These are phyloP conservation scores for Hapalemur alaotrensis DNA, from an alignment of 2,797 vertebrate species.

Conservation along the genomic window DNA sequence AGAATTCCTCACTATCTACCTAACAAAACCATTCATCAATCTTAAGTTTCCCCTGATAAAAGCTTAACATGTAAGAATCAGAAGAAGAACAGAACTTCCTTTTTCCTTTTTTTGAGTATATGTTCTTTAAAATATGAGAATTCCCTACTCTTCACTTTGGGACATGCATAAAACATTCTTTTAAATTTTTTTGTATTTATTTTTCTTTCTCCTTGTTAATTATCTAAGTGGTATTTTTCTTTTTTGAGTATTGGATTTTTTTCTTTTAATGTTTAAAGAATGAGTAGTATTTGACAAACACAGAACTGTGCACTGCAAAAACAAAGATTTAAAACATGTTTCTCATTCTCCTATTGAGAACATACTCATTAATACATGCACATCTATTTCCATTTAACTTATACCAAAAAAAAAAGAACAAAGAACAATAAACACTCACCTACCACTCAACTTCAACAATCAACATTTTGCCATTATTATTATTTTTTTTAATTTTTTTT, in stretches of 20 bases:
- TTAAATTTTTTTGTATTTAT: background rate
- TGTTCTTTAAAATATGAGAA: conserved; percentile 13
- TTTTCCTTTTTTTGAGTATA: conserved; percentile 36
- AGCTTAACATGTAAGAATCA: background rate
- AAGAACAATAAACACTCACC: background rate
- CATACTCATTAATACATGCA: background rate
- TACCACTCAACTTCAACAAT: background rate
- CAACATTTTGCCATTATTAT: background rate
- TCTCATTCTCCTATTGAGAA: background rate
- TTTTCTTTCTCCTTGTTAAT: conserved; percentile 56
- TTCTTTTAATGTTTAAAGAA: background rate
- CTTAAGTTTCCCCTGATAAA: background rate
- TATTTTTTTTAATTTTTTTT: no score
- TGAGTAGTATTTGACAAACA: background rate
- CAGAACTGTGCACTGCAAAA: background rate
- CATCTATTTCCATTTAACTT: conserved; percentile 19
- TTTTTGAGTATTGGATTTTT: conserved; percentile 35
- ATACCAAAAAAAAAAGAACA: background rate
- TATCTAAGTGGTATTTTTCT: background rate
- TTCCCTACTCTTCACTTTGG: conserved; percentile 1
- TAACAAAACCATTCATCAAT: background rate
- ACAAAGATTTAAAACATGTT: background rate
- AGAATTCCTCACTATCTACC: no score
- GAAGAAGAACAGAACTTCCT: background rate
- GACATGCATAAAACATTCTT: background rate